Conservation (phyloP, 2,113 vertebrate genomes). For the human (Homo sapiens) region DNA sequence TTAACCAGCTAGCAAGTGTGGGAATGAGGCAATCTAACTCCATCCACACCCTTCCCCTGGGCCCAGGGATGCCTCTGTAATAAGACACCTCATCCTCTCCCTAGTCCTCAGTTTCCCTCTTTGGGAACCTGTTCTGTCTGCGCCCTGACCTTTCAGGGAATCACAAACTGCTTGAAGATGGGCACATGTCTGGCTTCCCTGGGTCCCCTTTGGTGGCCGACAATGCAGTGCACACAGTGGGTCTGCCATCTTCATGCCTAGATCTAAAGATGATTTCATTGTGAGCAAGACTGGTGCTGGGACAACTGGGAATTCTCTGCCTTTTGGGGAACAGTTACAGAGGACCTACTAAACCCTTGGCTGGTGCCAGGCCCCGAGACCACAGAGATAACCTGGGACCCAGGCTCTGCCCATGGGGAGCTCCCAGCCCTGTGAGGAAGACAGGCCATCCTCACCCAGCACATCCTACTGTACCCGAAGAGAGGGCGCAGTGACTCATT, state of each 20-base stretch:
- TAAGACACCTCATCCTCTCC: neutral
- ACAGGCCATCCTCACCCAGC: neutral
- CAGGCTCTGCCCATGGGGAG: neutral
- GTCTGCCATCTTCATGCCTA: neutral
- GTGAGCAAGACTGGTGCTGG: neutral
- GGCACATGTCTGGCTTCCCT: neutral
- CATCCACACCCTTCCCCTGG: neutral
- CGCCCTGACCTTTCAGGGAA: neutral
- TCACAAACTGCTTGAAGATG: neutral
- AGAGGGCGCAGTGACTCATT: neutral
- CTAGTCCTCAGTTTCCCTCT: neutral
- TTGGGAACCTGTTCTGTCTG: neutral
- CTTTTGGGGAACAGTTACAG: neutral
- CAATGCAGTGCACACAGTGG: neutral
- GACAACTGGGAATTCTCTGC: neutral
- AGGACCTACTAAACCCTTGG: neutral
- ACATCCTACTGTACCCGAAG: rapidly evolving
- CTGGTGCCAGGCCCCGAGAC: neutral
- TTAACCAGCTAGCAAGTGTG: neutral
- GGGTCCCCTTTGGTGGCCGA: neutral
- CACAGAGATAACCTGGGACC: neutral
- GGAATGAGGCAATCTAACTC: neutral
- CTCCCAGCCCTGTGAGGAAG: neutral
- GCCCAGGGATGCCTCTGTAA: neutral
- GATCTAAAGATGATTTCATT: neutral